Base-by-base conservation (phyloP, 1,140 invertebrate genomes). In the Coelopa frigida region DNA sequence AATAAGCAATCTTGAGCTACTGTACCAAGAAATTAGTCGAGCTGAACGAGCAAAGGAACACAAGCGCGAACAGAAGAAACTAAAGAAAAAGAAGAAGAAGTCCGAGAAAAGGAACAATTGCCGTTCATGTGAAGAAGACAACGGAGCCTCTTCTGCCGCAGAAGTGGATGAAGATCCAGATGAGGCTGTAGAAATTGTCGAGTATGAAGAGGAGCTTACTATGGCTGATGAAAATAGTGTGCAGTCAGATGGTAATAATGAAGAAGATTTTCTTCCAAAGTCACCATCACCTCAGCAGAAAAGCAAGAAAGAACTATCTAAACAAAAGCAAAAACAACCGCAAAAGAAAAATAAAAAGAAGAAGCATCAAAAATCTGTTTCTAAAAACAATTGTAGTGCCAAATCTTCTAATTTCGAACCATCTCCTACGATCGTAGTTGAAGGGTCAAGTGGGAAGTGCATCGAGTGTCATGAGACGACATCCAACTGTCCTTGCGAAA, bases 71-170 rank as follows among this genome's bases (percentile, higher is more conserved):
- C 83, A 87, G 56, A 89, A 92, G 64, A 84, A 90, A 67, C 78
- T 91, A 20, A 90, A 85, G 54, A 84, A 84, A 67, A 87, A 88
- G 70, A 89, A 87, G 78, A 91, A 81, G 77, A 78, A 87, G 70
- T 83, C 78, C 41, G 75, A 75, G 48, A 79, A 78, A 46, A 75
- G 77, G 58, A 75, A 59, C 49, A 50, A 21, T 47, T 54, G 61
- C 52, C 61, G 57, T 17, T 50, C 46, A 32, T 63, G 55, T 49
- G 52, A 59, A 11, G 23, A 33, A 27, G 26, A 17, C 1, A 37
- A 21, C 7, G 37, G 24, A 39, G 27, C 10, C 20, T 31, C 41
- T 44, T 31, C 21, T 36, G 41, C 40, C 15, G 23, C 14, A 14
- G 33, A 46, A 4, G 29, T 24, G 17, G 40, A 44, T 31, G 47